Percentiles rank a stretch among this genome's conserved stretches.
Evolutionary conservation across 2,888 invertebrate genomes (phyloP).

Genomic region (Mallateleia sp.): DNA sequence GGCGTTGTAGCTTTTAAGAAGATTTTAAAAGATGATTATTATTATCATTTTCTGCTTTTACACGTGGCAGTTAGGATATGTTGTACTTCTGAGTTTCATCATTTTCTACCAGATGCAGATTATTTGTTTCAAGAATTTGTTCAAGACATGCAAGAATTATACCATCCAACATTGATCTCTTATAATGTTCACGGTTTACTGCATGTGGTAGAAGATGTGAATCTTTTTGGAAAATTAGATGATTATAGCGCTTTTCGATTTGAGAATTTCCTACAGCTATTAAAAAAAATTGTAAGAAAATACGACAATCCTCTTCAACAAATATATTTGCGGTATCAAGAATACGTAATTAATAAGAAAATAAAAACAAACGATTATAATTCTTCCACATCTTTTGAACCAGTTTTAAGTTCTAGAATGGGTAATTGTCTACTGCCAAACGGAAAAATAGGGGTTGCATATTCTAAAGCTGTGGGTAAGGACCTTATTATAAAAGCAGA

Average conservation of each 20-base stretch:
- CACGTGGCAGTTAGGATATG: conserved; percentile 43
- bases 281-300: conserved; percentile 43
- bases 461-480: conserved; percentile 10
- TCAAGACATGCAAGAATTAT: conserved; percentile 26
- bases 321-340: conserved; percentile 34
- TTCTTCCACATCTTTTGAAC: conserved; percentile 1
- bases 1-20: conserved; percentile 45
- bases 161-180: conserved; percentile 27
- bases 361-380: conserved; percentile 4
- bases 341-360: conserved; percentile 2
- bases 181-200: conserved; percentile 41
- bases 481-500: conserved; percentile 23
- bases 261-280: conserved; percentile 41
- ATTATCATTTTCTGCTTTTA: conserved; percentile 34
- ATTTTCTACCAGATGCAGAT: conserved; percentile 34
- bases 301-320: conserved; percentile 49
- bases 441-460: background rate
- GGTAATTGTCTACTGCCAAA: conserved; percentile 26
- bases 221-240: conserved; percentile 35
- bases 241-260: conserved; percentile 36
- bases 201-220: conserved; percentile 28
- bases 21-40: conserved; percentile 20
- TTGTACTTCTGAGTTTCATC: conserved; percentile 11
- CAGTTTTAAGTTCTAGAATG: conserved; percentile 17
- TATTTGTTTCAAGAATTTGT: conserved; percentile 58